These are phyloP conservation scores for Clarias macrocephalus DNA, from an alignment of 2,113 vertebrate species.

Conservation along the genomic window DNA sequence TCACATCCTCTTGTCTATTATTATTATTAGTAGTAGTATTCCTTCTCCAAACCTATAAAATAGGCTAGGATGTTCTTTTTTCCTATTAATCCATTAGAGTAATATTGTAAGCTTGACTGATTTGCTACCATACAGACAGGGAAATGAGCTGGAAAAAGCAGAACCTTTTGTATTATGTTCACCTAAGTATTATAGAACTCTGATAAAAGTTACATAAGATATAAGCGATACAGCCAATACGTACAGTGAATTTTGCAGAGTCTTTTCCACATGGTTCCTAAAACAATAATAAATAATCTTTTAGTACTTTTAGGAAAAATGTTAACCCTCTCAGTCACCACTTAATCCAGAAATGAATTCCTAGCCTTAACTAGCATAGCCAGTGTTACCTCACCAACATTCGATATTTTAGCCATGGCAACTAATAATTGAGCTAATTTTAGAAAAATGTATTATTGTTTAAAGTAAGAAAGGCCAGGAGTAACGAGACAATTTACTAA, in stretches of 20 bases:
- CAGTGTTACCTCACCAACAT: background rate
- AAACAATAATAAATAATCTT: background rate
- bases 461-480: background rate
- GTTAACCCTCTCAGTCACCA: background rate
- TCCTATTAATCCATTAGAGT: background rate
- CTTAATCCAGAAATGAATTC: background rate
- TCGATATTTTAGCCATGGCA: background rate
- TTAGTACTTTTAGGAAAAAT: background rate
- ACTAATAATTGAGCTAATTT: background rate
- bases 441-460: background rate
- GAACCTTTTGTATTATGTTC: background rate
- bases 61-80: background rate
- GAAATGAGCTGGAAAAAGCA: constrained; percentile 1
- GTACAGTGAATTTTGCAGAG: background rate
- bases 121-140: background rate
- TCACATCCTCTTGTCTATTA: too few relatives aligned
- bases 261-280: background rate
- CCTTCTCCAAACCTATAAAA: background rate
- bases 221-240: background rate
- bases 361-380: background rate
- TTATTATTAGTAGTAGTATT: background rate
- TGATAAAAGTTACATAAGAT: background rate
- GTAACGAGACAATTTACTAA: background rate
- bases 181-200: background rate
- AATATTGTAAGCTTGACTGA: background rate